Evolutionary conservation across 2,797 vertebrate species (phyloP).

Genomic region (Heterohyrax brucei): DNA sequence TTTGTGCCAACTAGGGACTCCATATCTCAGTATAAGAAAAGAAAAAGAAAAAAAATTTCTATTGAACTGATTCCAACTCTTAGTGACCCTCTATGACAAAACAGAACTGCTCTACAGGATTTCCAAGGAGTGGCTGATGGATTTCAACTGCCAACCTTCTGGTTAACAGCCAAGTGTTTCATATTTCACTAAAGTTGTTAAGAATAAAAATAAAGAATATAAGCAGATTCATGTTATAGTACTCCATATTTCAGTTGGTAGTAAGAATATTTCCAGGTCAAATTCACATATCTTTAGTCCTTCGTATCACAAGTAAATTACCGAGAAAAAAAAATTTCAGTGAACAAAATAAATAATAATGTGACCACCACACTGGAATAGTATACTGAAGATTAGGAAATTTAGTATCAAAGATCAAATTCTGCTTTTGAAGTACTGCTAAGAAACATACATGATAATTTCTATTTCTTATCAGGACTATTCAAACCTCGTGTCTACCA

Average conservation of each 20-base stretch:
- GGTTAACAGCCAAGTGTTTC: no score
- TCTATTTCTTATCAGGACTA: constrained; percentile 52
- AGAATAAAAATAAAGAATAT: background rate
- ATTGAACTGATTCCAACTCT: no score
- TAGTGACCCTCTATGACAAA: no score
- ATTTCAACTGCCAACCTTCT: no score
- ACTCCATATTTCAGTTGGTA: background rate
- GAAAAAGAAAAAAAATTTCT: no score
- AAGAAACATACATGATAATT: constrained; percentile 40
- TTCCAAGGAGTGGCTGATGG: no score
- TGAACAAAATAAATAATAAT: background rate
- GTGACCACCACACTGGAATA: background rate
- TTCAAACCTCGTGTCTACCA: background rate
- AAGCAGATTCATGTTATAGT: background rate
- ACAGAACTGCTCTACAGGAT: no score
- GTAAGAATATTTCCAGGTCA: constrained; percentile 2
- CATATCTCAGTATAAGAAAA: no score
- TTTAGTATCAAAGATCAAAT: constrained; percentile 32
- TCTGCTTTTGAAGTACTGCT: constrained; percentile 5
- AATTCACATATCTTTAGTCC: constrained; percentile 17
- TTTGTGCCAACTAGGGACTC: no score
- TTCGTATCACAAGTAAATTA: constrained; percentile 5
- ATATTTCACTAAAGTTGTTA: no score
- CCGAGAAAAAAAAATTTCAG: background rate
- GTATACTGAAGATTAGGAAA: constrained; percentile 32